phyloP scores from a whole-genome alignment of 2,888 invertebrate species.

The Cheilosia vernalis region DNA sequence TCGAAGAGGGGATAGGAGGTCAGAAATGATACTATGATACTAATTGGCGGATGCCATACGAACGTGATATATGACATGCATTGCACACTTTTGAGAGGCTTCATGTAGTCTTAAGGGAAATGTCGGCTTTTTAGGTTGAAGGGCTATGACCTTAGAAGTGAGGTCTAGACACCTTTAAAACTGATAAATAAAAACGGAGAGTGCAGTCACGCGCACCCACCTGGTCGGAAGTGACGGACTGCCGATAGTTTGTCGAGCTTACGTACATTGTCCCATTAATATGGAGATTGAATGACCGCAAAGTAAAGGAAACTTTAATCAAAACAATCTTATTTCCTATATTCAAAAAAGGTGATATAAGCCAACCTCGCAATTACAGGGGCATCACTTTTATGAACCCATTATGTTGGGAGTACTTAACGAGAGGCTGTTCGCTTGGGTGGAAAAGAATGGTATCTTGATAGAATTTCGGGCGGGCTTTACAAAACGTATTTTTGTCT shows the following conservation, averaged over 20 bases:
- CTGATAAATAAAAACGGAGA: not conserved
- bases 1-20: not conserved
- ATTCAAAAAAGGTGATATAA: too few species aligned
- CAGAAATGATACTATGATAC: not conserved
- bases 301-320: too few species aligned
- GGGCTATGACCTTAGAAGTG: conserved; percentile 14
- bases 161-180: not conserved
- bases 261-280: too few species aligned
- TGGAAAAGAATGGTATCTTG: too few species aligned
- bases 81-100: conserved; percentile 3
- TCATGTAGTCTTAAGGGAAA: not conserved
- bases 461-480: too few species aligned
- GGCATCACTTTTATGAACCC: too few species aligned
- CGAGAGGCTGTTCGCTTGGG: too few species aligned
- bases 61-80: not conserved
- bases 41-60: conserved; percentile 13
- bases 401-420: too few species aligned
- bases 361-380: too few species aligned
- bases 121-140: not conserved
- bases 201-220: not conserved
- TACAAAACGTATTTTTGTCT: too few species aligned
- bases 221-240: not conserved
- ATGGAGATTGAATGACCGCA: too few species aligned
- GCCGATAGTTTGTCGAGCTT: not conserved
- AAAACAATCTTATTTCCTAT: too few species aligned